Evolutionary conservation across 2,797 vertebrate genomes (phyloP).

Genomic region (Emys orbicularis): DNA sequence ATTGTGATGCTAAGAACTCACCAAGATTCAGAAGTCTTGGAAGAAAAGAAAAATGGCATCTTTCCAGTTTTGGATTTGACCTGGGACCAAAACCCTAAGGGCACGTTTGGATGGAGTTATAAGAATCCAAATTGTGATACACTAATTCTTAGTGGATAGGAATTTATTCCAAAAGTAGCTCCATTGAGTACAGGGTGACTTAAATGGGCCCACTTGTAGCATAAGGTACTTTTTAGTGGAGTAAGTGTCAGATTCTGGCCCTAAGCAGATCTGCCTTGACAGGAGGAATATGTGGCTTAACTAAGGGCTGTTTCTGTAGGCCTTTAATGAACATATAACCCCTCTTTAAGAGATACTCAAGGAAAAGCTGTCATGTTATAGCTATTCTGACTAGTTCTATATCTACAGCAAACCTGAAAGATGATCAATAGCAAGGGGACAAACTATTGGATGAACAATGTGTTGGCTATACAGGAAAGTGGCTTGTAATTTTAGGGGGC

Average conservation of each 20-base stretch:
- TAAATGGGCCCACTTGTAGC: not conserved
- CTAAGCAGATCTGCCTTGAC: not conserved
- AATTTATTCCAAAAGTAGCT: not conserved
- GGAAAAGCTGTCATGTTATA: not conserved
- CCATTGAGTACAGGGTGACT: not conserved
- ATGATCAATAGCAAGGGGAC: conserved; percentile 25
- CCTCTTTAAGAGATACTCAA: not conserved
- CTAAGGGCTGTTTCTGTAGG: not conserved
- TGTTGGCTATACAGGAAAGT: conserved; percentile 37
- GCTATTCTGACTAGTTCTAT: conserved; percentile 35
- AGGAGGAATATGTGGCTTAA: not conserved
- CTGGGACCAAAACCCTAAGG: not conserved
- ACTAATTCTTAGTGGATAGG: not conserved
- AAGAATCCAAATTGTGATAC: not conserved
- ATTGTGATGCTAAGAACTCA: not conserved
- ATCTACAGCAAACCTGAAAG: conserved; percentile 32
- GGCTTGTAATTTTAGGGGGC: not conserved
- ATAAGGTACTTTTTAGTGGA: not conserved
- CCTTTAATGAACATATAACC: not conserved
- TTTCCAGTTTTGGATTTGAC: not conserved
- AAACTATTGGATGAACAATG: conserved; percentile 25
- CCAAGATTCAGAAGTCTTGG: not conserved
- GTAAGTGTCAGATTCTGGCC: not conserved
- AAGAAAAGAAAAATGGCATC: not conserved
- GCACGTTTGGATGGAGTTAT: not conserved